Evolutionary conservation across 2,113 vertebrate genomes (phyloP).

Genomic region (Pseudorasbora parva): DNA sequence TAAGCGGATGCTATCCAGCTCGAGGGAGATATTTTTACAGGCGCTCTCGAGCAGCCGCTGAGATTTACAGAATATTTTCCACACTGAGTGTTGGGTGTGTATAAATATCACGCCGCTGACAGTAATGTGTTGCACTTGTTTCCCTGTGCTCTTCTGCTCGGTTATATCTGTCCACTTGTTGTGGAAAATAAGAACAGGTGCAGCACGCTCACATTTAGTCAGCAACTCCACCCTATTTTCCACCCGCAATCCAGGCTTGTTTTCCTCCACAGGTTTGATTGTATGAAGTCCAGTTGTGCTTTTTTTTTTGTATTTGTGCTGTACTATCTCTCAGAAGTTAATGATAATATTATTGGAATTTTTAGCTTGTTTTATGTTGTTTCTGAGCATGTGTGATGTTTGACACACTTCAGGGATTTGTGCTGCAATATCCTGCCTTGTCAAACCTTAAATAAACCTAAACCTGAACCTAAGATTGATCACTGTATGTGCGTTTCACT

Average conservation of each 20-base stretch:
- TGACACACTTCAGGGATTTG: no score
- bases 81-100: constrained; percentile 58
- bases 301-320: no score
- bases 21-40: constrained; percentile 59
- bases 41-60: constrained; percentile 54
- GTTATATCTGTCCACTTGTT: constrained; percentile 68
- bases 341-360: no score
- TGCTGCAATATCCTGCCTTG: no score
- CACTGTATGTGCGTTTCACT: constrained; percentile 41
- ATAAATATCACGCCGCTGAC: constrained; percentile 61
- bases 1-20: constrained; percentile 60
- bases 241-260: constrained; percentile 10
- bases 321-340: no score
- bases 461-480: no score
- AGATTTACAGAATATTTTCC: constrained; percentile 68
- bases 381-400: no score
- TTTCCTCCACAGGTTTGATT: constrained; percentile 42
- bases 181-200: constrained; percentile 68
- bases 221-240: constrained; percentile 51
- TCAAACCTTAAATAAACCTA: no score
- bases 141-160: constrained; percentile 44
- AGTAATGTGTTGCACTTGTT: constrained; percentile 67
- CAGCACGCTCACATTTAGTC: constrained; percentile 64
- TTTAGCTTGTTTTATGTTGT: no score
- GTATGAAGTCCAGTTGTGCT: no score